Evolutionary conservation across 2,113 vertebrate species (phyloP).

Genomic region (Epinephelus cyanopodus): DNA sequence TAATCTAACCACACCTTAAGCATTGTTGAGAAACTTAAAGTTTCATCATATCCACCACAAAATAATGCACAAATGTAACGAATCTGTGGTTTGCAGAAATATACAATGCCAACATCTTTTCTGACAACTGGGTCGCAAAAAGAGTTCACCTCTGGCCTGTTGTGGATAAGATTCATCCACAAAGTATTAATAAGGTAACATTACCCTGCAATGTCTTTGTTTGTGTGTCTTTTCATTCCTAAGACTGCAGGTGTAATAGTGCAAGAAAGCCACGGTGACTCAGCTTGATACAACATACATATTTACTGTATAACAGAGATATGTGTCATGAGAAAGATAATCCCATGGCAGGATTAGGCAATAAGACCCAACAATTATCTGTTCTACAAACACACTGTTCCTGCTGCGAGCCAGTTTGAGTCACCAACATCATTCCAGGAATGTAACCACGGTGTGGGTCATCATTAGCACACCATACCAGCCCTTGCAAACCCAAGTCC

Average conservation of each 20-base stretch:
- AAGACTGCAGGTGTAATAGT: slow-evolving; percentile 8
- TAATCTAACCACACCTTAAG: too few species aligned
- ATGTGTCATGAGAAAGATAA: slow-evolving; percentile 62
- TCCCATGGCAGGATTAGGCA: slow-evolving; percentile 59
- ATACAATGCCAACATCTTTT: too few species aligned
- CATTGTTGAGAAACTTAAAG: too few species aligned
- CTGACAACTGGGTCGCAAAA: not conserved
- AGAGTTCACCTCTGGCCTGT: not conserved
- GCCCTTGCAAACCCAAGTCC: slow-evolving; percentile 32
- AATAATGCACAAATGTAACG: too few species aligned
- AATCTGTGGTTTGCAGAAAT: too few species aligned
- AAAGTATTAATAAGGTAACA: not conserved
- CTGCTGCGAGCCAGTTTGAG: slow-evolving; percentile 45
- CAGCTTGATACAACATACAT: slow-evolving; percentile 11
- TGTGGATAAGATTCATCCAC: not conserved
- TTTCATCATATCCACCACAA: too few species aligned
- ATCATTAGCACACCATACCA: slow-evolving; percentile 35
- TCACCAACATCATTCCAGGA: slow-evolving; percentile 59
- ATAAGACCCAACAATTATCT: slow-evolving; percentile 69
- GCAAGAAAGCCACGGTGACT: not conserved
- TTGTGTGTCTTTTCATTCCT: slow-evolving; percentile 1
- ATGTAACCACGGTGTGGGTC: slow-evolving; percentile 46
- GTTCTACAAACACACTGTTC: slow-evolving; percentile 42
- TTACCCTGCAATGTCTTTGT: not conserved
- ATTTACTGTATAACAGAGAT: slow-evolving; percentile 21